Conservation (phyloP, 2,797 vertebrate species). For the Fringilla coelebs region DNA sequence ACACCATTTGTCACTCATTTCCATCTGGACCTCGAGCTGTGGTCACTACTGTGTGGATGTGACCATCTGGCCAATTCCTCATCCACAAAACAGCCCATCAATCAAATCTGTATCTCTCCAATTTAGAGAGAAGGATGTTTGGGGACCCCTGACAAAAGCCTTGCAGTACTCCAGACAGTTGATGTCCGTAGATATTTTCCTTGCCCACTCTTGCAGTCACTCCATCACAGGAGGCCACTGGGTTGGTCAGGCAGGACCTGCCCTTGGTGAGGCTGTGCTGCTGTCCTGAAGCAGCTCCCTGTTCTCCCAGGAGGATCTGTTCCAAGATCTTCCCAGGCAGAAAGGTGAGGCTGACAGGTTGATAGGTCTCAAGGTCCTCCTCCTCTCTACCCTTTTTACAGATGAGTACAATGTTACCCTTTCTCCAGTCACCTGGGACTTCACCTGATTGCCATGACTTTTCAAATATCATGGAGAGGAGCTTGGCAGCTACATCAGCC, state of each 20-base stretch:
- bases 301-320: background rate
- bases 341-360: background rate
- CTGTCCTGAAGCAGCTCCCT: background rate
- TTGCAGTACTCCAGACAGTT: background rate
- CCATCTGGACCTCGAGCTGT: background rate
- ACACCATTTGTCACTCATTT: background rate
- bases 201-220: background rate
- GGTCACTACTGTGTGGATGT: background rate
- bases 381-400: background rate
- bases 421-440: background rate
- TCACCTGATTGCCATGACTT: background rate
- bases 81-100: background rate
- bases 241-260: background rate
- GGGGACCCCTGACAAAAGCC: background rate
- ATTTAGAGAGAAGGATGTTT: background rate
- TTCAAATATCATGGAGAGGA: background rate
- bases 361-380: background rate
- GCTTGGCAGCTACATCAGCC: background rate
- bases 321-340: background rate
- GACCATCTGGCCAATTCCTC: background rate
- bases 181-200: rapidly evolving
- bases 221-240: background rate
- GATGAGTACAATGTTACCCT: background rate
- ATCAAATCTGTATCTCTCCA: background rate
- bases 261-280: background rate